Conservation (phyloP, 2,113 vertebrate genomes). For the Hemibagrus wyckioides region DNA sequence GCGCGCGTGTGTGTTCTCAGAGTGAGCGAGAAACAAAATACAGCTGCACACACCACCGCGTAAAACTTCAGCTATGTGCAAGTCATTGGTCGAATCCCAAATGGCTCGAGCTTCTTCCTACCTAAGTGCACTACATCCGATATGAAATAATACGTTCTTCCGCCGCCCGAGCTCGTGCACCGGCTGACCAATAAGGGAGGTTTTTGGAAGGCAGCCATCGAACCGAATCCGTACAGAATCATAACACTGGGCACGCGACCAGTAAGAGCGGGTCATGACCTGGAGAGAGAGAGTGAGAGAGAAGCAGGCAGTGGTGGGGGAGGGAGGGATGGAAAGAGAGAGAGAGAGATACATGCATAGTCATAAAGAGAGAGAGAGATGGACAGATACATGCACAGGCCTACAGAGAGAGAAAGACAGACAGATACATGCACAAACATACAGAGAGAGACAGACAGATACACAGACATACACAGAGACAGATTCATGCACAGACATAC, state of each 20-base stretch:
- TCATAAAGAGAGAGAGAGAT: neutral
- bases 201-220: neutral
- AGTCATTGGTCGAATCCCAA: slow-evolving; percentile 21
- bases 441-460: neutral
- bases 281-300: neutral
- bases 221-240: neutral
- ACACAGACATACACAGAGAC: neutral
- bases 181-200: neutral
- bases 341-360: accelerated
- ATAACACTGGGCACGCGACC: neutral
- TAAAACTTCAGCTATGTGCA: neutral
- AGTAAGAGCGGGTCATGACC: slow-evolving; percentile 1
- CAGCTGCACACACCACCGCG: too few relatives aligned
- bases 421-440: neutral
- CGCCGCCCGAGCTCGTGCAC: neutral
- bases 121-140: neutral
- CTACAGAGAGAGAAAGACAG: neutral
- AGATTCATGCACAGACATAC: accelerated
- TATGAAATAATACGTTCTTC: too few relatives aligned
- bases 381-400: neutral
- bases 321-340: neutral
- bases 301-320: neutral
- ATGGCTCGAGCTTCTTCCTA: neutral
- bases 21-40: neutral
- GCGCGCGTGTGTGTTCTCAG: neutral